phyloP scores from a whole-genome alignment of 2,888 invertebrate genomes.

The Bedellia somnulentella region DNA sequence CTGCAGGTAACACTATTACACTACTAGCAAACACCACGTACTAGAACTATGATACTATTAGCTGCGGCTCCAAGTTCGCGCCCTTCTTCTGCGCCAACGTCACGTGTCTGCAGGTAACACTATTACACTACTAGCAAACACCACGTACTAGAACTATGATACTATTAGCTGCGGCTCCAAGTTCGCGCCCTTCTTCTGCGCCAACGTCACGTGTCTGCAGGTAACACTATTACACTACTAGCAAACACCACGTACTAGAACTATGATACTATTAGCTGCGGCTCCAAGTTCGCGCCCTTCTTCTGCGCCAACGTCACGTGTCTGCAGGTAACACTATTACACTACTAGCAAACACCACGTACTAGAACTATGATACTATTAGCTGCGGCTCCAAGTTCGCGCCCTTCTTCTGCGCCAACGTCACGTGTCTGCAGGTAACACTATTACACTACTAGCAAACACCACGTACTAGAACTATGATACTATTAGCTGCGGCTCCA shows the following conservation, averaged over 20 bases:
- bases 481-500: slow-evolving; percentile 97
- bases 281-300: slow-evolving; percentile 98
- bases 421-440: slow-evolving; percentile 96
- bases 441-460: no score
- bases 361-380: no score
- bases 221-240: no score
- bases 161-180: slow-evolving; percentile 98
- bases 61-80: slow-evolving; percentile 97
- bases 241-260: no score
- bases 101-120: slow-evolving; percentile 94
- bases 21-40: no score
- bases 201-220: slow-evolving; percentile 98
- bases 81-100: slow-evolving; percentile 99
- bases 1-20: slow-evolving; percentile 94
- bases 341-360: no score
- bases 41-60: no score
- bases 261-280: no score
- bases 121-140: no score
- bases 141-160: no score
- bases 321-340: slow-evolving; percentile 91
- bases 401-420: slow-evolving; percentile 99
- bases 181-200: slow-evolving; percentile 99
- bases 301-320: slow-evolving; percentile 99
- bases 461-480: no score
- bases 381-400: slow-evolving; percentile 98